A percentile compares a stretch with the other conserved stretches of the same genome.
Conservation (phyloP, 2,888 invertebrate species). For the Morpho helenor region DNA sequence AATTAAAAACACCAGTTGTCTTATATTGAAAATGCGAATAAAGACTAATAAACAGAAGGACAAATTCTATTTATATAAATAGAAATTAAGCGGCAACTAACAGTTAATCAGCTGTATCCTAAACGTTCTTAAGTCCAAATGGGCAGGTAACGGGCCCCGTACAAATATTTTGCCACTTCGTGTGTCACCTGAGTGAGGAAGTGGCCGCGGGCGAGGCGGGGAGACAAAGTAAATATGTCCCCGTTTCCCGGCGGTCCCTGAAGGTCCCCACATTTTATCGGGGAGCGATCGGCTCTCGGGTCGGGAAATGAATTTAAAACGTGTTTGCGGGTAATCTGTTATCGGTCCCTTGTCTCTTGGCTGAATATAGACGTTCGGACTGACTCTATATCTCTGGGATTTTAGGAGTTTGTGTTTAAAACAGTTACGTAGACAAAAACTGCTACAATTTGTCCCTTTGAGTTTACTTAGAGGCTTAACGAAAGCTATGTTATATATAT, state of each 20-base stretch:
- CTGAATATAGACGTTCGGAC: constrained; percentile 72
- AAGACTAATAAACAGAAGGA: too few relatives aligned
- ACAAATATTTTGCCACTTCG: constrained; percentile 76
- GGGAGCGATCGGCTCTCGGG: constrained; percentile 75
- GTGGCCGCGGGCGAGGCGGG: constrained; percentile 66
- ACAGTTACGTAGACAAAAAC: constrained; percentile 12
- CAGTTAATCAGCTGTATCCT: constrained; percentile 7
- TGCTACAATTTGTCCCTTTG: constrained; percentile 1
- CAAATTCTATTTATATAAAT: too few relatives aligned
- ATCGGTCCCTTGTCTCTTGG: constrained; percentile 77
- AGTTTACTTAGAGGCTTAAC: neutral
- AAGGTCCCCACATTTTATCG: constrained; percentile 70
- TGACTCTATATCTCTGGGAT: constrained; percentile 60
- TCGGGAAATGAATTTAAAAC: constrained; percentile 79
- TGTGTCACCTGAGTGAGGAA: constrained; percentile 75
- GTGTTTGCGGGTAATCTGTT: constrained; percentile 80
- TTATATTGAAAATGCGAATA: too few relatives aligned
- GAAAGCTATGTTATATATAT: neutral
- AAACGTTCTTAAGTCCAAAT: constrained; percentile 57
- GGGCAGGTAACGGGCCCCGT: constrained; percentile 64
- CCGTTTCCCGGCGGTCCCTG: constrained; percentile 64
- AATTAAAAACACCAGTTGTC: too few relatives aligned
- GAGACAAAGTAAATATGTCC: constrained; percentile 79
- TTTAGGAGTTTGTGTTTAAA: constrained; percentile 42
- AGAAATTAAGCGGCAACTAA: neutral